A percentile compares a stretch with the other conserved stretches of the same genome.
These are phyloP conservation scores for Rotaria sp. DNA, from an alignment of 2,888 invertebrate species.

Conservation along the genomic window DNA sequence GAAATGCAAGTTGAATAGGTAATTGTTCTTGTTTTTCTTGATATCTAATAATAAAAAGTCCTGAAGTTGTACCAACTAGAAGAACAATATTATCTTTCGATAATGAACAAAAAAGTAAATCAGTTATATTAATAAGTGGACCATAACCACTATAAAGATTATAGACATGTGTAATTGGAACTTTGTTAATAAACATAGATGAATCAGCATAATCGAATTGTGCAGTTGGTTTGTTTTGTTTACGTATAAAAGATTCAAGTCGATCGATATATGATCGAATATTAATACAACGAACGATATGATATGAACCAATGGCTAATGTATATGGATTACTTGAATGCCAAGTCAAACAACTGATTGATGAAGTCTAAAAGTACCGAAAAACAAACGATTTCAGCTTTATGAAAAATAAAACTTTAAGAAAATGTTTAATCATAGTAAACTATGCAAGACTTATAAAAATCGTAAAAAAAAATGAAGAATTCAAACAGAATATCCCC, in stretches of 20 bases:
- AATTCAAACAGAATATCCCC: too few species aligned
- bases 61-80: background rate
- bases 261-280: background rate
- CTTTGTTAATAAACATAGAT: background rate
- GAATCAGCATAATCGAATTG: background rate
- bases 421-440: too few species aligned
- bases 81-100: background rate
- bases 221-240: background rate
- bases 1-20: background rate
- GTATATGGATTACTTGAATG: background rate
- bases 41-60: background rate
- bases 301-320: background rate
- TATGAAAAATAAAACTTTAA: too few species aligned
- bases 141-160: background rate
- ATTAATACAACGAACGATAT: background rate
- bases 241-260: background rate
- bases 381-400: too few species aligned
- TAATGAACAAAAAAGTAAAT: background rate
- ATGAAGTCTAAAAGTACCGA: background rate
- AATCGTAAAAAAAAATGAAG: too few species aligned
- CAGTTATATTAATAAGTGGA: background rate
- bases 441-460: too few species aligned
- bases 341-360: background rate
- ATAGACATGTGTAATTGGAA: background rate
- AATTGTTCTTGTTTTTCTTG: background rate